phyloP scores from a whole-genome alignment of 1,140 invertebrate species.

The Pseudachorutes palmiensis region DNA sequence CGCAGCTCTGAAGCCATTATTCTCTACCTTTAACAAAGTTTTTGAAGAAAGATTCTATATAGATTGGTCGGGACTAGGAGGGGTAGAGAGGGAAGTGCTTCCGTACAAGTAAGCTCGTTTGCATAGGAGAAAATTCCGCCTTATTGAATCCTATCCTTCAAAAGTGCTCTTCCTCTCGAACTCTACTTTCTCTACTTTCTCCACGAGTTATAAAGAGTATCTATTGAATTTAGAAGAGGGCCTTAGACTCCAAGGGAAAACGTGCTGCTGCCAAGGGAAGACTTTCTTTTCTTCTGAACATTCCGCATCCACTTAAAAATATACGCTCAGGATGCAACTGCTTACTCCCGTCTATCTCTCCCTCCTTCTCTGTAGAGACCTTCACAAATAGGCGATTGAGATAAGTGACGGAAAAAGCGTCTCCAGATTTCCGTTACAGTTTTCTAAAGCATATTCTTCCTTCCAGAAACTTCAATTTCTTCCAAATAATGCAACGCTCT shows the following conservation, averaged over 20 bases:
- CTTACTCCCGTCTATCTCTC: neutral
- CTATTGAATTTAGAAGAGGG: slow-evolving; percentile 8
- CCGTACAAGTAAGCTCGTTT: slow-evolving; percentile 4
- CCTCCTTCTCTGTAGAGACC: neutral
- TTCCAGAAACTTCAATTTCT: neutral
- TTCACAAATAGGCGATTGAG: slow-evolving; percentile 6
- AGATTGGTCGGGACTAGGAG: neutral
- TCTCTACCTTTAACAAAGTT: neutral
- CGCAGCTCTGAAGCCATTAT: neutral
- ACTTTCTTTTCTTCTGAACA: neutral
- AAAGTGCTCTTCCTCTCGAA: neutral
- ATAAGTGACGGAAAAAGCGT: neutral
- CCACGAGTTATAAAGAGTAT: neutral
- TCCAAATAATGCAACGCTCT: too few species aligned
- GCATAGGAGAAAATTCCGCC: neutral
- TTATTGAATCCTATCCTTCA: slow-evolving; percentile 14
- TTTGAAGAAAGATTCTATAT: too few species aligned
- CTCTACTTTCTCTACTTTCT: too few species aligned
- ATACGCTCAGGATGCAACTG: neutral
- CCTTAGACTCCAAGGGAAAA: too few species aligned
- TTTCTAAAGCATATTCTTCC: neutral
- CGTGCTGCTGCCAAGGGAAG: neutral
- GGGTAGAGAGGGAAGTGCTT: neutral
- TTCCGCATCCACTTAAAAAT: slow-evolving; percentile 8
- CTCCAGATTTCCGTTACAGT: neutral